phyloP scores from a whole-genome alignment of 1,140 invertebrate genomes.

The Pygmarrhopalites habei region DNA sequence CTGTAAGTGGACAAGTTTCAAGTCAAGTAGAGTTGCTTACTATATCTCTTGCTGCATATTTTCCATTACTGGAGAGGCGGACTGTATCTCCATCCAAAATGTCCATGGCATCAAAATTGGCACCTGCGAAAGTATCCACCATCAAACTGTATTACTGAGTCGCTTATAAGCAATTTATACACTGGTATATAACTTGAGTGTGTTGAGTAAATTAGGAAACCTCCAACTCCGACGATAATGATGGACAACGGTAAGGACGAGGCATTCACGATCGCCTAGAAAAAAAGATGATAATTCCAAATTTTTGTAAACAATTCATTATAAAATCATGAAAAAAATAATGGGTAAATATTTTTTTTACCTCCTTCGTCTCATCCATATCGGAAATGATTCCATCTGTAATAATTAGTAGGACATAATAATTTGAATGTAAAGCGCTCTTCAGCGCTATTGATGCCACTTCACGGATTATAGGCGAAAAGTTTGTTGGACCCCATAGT shows the following conservation, averaged over 20 bases:
- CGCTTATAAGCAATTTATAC: too few relatives aligned
- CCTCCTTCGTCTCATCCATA: conserved; percentile 55
- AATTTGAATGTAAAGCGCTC: conserved; percentile 49
- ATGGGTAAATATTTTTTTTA: conserved; percentile 21
- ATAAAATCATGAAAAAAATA: neutral
- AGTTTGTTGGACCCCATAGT: conserved; percentile 55
- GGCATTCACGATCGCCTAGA: conserved; percentile 50
- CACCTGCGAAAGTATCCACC: too few relatives aligned
- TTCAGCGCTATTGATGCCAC: conserved; percentile 47
- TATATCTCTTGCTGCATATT: conserved; percentile 44
- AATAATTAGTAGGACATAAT: conserved; percentile 59
- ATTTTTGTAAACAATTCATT: neutral
- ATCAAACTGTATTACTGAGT: too few relatives aligned
- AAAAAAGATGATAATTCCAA: conserved; percentile 14
- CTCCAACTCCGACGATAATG: conserved; percentile 53
- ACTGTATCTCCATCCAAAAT: conserved; percentile 45
- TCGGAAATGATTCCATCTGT: conserved; percentile 64
- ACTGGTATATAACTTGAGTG: too few relatives aligned
- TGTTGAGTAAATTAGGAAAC: too few relatives aligned
- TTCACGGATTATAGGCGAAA: conserved; percentile 56
- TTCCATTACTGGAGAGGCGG: conserved; percentile 41
- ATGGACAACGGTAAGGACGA: conserved; percentile 51
- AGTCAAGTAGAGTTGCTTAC: too few relatives aligned
- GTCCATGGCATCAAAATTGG: conserved; percentile 47
- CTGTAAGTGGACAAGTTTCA: too few relatives aligned